Evolutionary conservation across 1,140 invertebrate species (phyloP), one percentile per base, ranked within the genome.

Genomic region (Batillaria attramentaria): DNA sequence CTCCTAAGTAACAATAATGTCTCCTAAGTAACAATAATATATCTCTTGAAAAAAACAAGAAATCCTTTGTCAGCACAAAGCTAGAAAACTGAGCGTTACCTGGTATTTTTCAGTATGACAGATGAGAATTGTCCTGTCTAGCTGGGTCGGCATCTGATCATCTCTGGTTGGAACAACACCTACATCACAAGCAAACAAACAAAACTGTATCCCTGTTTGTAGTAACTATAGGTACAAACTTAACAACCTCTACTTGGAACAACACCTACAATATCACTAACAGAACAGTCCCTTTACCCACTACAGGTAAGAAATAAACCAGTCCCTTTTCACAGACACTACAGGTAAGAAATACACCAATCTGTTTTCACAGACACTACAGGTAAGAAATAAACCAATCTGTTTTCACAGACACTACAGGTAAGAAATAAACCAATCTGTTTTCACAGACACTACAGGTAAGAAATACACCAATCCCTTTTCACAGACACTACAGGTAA

Each of bases 61-160:
- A 8, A 62, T 28, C 20, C 57, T n/a, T 28, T 60, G 24, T 60
- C 8, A 60, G 8, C 57, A 6, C 57, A 60, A 8, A 42, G 74
- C 20, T 80, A 41, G 43, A 72, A 41, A 39, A 18, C 41, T 42
- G 69, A 5, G 13, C 3, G 50, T 50, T 54, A 85, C 84, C 78
- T 85, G 89, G 79, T 93, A 93, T 37, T 93, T 91, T 24, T 92
- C 86, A 39, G 89, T 92, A 37, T 93, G 90, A 85, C 94, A 93
- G 0, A 84, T 79, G 35, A 80, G 62, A 42, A 92, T 92, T 82
- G 94, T 94, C 82, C 92, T 92, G 81, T 93, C 91, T 16, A 93
- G 91, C 28, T 87, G 84, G 66, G 88, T 86, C 6, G 89, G 88
- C 35, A 84, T 80, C 37, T 74, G 79, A n/a, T 70, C 78, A 13